Percentiles rank a stretch among this genome's conserved stretches.
phyloP scores from a whole-genome alignment of 92 coral and sea anemone genomes.

The Zoanthus sansibaricus region DNA sequence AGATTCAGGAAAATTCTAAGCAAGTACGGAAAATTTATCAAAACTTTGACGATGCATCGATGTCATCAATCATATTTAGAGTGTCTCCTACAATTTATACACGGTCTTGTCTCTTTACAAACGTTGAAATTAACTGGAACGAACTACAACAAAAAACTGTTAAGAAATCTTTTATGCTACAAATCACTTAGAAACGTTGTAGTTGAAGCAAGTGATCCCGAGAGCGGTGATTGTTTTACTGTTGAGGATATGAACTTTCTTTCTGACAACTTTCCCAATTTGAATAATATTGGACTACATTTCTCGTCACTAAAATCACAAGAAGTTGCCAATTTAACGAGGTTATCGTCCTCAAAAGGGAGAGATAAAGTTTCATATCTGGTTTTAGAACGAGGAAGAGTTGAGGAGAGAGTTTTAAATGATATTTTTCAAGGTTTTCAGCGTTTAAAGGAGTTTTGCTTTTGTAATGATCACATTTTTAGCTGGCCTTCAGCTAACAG shows the following conservation, averaged over 20 bases:
- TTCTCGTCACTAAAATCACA: conserved; percentile 68
- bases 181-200: conserved; percentile 65
- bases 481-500: conserved; percentile 82
- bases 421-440: conserved; percentile 61
- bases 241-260: conserved; percentile 63
- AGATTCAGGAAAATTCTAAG: conserved; percentile 64
- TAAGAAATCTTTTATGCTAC: conserved; percentile 68
- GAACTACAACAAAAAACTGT: conserved; percentile 71
- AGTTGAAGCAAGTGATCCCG: conserved; percentile 60
- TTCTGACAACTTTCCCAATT: conserved; percentile 68
- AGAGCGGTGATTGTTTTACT: conserved; percentile 40
- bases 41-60: conserved; percentile 68
- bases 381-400: conserved; percentile 75
- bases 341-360: conserved; percentile 57
- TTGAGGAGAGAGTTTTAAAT: conserved; percentile 62
- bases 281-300: conserved; percentile 65
- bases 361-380: conserved; percentile 64
- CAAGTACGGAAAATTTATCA: conserved; percentile 61
- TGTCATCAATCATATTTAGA: conserved; percentile 76
- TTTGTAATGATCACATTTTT: conserved; percentile 84
- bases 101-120: conserved; percentile 59
- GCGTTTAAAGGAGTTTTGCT: conserved; percentile 64
- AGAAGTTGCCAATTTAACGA: conserved; percentile 52
- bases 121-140: conserved; percentile 73
- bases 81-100: conserved; percentile 45